phyloP scores from a whole-genome alignment of 2,797 vertebrate genomes.

The Leptoclinus maculatus region DNA sequence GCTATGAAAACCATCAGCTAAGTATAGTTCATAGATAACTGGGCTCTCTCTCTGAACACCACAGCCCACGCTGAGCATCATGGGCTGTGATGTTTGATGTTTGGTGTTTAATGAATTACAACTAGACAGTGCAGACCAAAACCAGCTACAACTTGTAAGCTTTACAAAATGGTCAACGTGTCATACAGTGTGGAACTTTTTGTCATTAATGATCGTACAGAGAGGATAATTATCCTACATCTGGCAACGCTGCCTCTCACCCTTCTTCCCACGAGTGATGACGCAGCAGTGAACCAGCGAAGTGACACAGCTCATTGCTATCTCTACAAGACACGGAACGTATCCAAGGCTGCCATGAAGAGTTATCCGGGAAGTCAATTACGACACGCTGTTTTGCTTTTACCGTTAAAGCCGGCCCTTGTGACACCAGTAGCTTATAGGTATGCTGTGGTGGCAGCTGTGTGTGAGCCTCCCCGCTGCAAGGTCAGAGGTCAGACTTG shows the following conservation, averaged over 20 bases:
- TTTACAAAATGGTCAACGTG: neutral
- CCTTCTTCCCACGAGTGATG: neutral
- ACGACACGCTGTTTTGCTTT: constrained; percentile 7
- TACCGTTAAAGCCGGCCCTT: neutral
- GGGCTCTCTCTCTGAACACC: neutral
- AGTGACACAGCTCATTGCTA: constrained; percentile 27
- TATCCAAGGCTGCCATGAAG: neutral
- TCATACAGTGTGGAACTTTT: neutral
- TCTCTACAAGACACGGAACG: neutral
- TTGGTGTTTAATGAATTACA: neutral
- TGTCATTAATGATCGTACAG: neutral
- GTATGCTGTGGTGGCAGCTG: constrained; percentile 78
- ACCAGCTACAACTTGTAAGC: neutral
- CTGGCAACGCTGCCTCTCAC: neutral
- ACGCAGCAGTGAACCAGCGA: neutral
- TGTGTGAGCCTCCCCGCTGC: constrained; percentile 73
- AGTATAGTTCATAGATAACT: neutral
- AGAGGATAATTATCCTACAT: neutral
- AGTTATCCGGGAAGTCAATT: neutral
- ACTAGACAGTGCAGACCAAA: neutral
- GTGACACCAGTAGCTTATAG: constrained; percentile 3
- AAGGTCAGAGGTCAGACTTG: constrained; percentile 65
- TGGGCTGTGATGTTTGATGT: neutral
- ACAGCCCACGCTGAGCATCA: neutral
- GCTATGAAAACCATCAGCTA: neutral